Conservation (phyloP, 2,888 invertebrate species). For the Thymelicus acteon region DNA sequence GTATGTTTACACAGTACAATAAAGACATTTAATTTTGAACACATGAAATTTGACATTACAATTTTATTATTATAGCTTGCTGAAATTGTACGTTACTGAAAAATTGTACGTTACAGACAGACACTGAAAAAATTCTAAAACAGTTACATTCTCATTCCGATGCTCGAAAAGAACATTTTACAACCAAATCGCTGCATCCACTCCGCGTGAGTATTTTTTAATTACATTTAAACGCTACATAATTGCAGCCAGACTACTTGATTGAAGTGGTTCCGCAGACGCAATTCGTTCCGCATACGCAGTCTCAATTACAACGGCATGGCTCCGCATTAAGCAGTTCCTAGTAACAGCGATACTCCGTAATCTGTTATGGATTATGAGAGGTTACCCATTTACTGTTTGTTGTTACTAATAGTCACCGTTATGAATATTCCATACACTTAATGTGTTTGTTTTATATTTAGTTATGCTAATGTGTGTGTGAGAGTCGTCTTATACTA, state of each 20-base stretch:
- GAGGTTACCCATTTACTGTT: not conserved
- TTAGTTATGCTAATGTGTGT: not conserved
- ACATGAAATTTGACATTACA: no score
- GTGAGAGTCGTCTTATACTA: not conserved
- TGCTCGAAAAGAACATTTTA: not conserved
- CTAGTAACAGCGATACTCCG: constrained; percentile 2
- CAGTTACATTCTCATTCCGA: not conserved
- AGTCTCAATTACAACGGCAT: constrained; percentile 14
- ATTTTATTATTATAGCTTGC: no score
- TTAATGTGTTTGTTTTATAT: constrained; percentile 1
- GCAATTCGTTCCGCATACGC: constrained; percentile 1
- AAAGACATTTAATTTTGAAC: no score
- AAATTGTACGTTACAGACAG: not conserved
- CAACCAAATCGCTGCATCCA: constrained; percentile 8
- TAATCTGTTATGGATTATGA: not conserved
- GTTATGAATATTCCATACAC: constrained; percentile 7
- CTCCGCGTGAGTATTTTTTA: constrained; percentile 3
- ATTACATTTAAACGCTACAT: constrained; percentile 14
- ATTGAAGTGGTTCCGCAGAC: constrained; percentile 17
- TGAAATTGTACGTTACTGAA: no score
- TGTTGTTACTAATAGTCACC: not conserved
- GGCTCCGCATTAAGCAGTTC: constrained; percentile 12
- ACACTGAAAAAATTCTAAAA: not conserved
- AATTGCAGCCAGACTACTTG: constrained; percentile 17
- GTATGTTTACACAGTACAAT: no score